A percentile compares a stretch with the other conserved stretches of the same genome.
Evolutionary conservation across 2,888 invertebrate genomes (phyloP).

Genomic region (Microchrysa polita): DNA sequence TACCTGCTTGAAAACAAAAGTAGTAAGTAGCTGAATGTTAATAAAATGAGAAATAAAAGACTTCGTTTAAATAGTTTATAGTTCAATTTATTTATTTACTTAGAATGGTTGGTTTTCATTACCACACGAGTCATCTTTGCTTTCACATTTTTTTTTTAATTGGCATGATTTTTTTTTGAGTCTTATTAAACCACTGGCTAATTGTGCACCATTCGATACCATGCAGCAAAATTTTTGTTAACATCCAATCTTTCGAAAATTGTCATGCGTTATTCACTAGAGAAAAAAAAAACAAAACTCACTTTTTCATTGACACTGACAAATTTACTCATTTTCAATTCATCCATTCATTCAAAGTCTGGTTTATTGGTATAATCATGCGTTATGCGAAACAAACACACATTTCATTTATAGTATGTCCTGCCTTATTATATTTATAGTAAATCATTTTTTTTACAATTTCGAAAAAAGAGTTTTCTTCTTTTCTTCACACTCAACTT

Average conservation of each 20-base stretch:
- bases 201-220: not conserved
- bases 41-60: not conserved
- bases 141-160: conserved; percentile 29
- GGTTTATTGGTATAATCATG: too few relatives aligned
- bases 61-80: conserved; percentile 6
- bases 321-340: too few relatives aligned
- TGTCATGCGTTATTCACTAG: too few relatives aligned
- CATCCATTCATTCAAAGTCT: too few relatives aligned
- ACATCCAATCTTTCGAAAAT: not conserved
- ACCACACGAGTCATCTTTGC: not conserved
- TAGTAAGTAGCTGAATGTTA: too few relatives aligned
- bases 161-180: not conserved
- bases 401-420: too few relatives aligned
- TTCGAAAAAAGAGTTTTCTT: not conserved
- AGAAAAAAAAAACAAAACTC: too few relatives aligned
- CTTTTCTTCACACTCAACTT: too few relatives aligned
- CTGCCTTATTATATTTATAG: too few relatives aligned
- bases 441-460: not conserved
- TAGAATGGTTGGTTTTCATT: conserved; percentile 37
- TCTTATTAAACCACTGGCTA: not conserved
- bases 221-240: not conserved
- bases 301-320: too few relatives aligned
- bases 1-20: too few relatives aligned
- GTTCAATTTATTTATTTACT: conserved; percentile 44
- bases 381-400: too few relatives aligned